These are phyloP conservation scores for Neolamprologus cancellatus DNA, from an alignment of 2,113 vertebrate species.

Conservation along the genomic window DNA sequence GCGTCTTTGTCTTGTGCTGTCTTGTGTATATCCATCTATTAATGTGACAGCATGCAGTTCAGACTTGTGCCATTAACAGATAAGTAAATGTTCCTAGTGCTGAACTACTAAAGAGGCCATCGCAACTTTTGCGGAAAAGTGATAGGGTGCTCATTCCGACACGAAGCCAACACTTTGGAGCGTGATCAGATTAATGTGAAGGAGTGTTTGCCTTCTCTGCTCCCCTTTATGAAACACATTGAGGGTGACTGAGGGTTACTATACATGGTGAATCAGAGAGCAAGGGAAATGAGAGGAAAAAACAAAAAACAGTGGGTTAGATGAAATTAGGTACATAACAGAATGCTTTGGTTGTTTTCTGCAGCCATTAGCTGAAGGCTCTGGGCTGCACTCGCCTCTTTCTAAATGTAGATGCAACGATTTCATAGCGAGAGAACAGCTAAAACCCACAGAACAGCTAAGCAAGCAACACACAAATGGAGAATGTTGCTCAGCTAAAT, in stretches of 20 bases:
- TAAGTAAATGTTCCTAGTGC: background rate
- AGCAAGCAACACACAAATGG: background rate
- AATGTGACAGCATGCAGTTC: background rate
- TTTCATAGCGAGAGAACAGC: background rate
- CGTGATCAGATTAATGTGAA: background rate
- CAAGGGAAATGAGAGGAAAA: background rate
- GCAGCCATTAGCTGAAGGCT: background rate
- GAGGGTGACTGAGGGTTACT: background rate
- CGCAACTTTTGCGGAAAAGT: background rate
- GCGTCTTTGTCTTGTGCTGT: background rate
- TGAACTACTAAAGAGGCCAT: background rate
- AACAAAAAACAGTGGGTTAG: background rate
- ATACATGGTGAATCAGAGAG: background rate
- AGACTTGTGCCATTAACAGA: background rate
- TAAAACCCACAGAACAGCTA: background rate
- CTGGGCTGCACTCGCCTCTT: background rate
- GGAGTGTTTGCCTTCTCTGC: background rate
- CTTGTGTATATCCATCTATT: background rate
- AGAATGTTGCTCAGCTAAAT: background rate
- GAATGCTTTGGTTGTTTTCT: background rate
- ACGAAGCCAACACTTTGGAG: background rate
- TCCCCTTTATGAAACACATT: background rate
- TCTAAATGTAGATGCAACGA: background rate
- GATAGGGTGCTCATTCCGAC: background rate
- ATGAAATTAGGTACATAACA: background rate